Evolutionary conservation across 1,140 invertebrate genomes (phyloP).

Genomic region (Rhopalosiphum maidis): DNA sequence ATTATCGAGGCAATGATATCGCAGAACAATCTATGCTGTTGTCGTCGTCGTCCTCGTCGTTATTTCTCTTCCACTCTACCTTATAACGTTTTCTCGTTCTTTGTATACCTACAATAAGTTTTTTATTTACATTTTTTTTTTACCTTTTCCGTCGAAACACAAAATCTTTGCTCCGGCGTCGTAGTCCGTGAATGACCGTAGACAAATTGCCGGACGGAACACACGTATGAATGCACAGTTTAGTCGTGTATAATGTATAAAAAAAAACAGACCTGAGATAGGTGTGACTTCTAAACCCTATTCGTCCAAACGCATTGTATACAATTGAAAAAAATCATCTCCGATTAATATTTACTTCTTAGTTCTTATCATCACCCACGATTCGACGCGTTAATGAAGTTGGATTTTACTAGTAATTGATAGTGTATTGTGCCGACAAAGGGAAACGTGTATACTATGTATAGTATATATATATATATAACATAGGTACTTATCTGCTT

Average conservation of each 20-base stretch:
- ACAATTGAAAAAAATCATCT: neutral
- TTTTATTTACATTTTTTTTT: neutral
- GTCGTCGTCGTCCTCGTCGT: neutral
- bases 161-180: neutral
- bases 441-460: neutral
- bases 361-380: conserved; percentile 10
- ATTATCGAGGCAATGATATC: conserved; percentile 25
- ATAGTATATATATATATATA: neutral
- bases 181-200: neutral
- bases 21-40: conserved; percentile 8
- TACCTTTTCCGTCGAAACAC: neutral
- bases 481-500: neutral
- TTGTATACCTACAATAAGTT: neutral
- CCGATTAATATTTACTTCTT: neutral
- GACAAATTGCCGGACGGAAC: conserved; percentile 30
- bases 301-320: neutral
- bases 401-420: neutral
- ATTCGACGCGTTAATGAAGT: neutral
- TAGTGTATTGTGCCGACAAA: neutral
- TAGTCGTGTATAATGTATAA: neutral
- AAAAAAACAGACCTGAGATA: neutral
- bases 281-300: neutral
- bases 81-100: neutral
- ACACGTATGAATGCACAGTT: neutral
- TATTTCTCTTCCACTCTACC: neutral